Base-by-base conservation (phyloP, 2,113 vertebrate genomes). In the Etheostoma cragini region DNA sequence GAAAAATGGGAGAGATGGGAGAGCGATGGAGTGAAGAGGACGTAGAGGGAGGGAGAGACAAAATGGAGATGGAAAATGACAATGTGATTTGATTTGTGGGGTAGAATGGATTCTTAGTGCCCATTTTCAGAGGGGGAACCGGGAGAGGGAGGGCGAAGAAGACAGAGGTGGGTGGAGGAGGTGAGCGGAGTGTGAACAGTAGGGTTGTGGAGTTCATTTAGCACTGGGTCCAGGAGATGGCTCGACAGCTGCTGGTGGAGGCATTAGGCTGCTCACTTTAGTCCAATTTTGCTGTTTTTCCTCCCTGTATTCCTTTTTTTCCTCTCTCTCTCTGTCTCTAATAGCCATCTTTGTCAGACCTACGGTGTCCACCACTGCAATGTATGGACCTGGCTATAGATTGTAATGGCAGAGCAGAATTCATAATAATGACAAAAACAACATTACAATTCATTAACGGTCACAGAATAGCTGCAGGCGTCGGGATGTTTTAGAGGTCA, bases 81-180 rank as follows among this genome's bases (percentile, higher is more conserved):
- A 92, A 90, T 91, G 80, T 91, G 88, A 92, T 92, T 92, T 90
- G 91, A 91, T 93, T 90, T 91, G 90, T 83, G 72, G 89, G 82
- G 73, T 53, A 73, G 78, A 89, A 87, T 86, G 83, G 89, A 88
- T 85, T 87, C 86, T 88, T 81, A 60, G 77, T 77, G 71, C 69
- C 80, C 73, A 81, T 87, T 88, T 91, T 84, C 63, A 45, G 53
- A 49, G 17, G 64, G 33, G 65, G 56, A 63, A 24, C 10, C 33
- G 56, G 6, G 45, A 60, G 53, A 46, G 67, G 66, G 72, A 56
- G 42, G 22, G 68, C n/a, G 30, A 82, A 69, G 67, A 81, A 88
- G 81, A 80, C 19, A n/a, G 82, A 58, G 45, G 35, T 73, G 77
- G 81, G 82, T 56, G 49, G 83, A 79, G 83, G 77, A 81, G 71